Evolutionary conservation across 2,888 invertebrate genomes (phyloP).

Genomic region (Germaria angustata): DNA sequence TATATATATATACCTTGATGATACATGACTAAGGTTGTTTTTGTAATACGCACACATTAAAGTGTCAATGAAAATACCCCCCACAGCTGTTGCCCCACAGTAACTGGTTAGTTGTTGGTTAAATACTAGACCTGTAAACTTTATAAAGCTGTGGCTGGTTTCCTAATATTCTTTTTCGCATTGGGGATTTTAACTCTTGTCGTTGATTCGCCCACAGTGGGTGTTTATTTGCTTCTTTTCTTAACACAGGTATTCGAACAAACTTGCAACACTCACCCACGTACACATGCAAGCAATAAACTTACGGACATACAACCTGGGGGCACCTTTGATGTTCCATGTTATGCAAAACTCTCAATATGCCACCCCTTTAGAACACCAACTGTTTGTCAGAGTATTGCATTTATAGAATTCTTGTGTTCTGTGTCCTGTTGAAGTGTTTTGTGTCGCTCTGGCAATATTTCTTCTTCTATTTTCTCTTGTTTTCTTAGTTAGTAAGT

Average conservation of each 20-base stretch:
- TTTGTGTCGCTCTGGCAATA: neutral
- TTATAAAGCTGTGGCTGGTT: slow-evolving; percentile 18
- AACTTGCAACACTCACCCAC: neutral
- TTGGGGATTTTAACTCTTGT: slow-evolving; percentile 3
- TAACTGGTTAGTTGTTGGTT: slow-evolving; percentile 55
- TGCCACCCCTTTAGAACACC: neutral
- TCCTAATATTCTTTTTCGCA: neutral
- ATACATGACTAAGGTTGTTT: slow-evolving; percentile 34
- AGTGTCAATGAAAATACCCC: slow-evolving; percentile 52
- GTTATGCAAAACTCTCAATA: slow-evolving; percentile 40
- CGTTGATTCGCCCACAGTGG: neutral
- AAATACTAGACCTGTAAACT: slow-evolving; percentile 62
- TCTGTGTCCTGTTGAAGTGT: neutral
- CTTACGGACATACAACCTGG: slow-evolving; percentile 46
- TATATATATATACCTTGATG: slow-evolving; percentile 38
- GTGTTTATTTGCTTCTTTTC: slow-evolving; percentile 15
- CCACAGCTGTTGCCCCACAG: slow-evolving; percentile 30
- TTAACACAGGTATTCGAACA: slow-evolving; percentile 26
- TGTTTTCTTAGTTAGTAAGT: slow-evolving; percentile 11
- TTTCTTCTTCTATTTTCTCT: slow-evolving; percentile 12
- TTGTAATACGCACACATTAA: slow-evolving; percentile 20
- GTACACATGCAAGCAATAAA: neutral
- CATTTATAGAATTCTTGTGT: neutral
- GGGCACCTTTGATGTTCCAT: slow-evolving; percentile 65
- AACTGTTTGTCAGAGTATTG: slow-evolving; percentile 1